Base-by-base conservation (phyloP, 2,888 invertebrate species). In the Parnassius apollo region DNA sequence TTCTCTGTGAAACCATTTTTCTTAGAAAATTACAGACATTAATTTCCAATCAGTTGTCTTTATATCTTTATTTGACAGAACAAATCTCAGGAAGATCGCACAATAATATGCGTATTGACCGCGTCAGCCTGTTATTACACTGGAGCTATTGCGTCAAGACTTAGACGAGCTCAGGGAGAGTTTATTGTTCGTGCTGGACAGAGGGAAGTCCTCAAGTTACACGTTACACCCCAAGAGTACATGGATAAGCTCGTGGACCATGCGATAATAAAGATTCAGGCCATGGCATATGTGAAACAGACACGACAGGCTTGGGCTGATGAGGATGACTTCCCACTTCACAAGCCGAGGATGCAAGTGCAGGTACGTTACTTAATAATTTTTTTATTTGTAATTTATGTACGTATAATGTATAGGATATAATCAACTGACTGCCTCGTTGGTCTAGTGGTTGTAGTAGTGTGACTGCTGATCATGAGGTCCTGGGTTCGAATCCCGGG, bases 291-390 rank as follows among this genome's bases (percentile, higher is more conserved):
- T 67, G 95, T 96, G 1, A 92, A 93, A 71, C 95, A 95, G 78
- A 96, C 96, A 0, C 93, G 93, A 53, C 96, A 96, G 79, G 93
- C 94, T 2, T 96, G 95, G 94, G 94, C 94, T 57, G 94, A 94
- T 71, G 95, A 95, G 75, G 95, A 95, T 69, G 95, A 95, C 75
- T 95, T 95, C 84, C 92, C 93, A 22, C 88, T 96, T 56, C 92
- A 93, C 59, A 95, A 95, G 77, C 96, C 96, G 12, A 92, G 93
- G 72, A 91, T 95, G 75, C 91, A 93, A 76, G 91, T 96, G 22
- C 92, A 94, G 92, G 94, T 94, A 79, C 18, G 18, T 18, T 18
- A 1, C 18, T n/a, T 18, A 13, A 4, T 35, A 49, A 22, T 54
- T 61, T 51, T 10, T 8, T 68, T 65, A 13, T 42, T 13, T 13